These are phyloP conservation scores for Chondrilla cf. caribensis DNA, from an alignment of 37 sponge, comb jelly and placozoan species.

Conservation along the genomic window DNA sequence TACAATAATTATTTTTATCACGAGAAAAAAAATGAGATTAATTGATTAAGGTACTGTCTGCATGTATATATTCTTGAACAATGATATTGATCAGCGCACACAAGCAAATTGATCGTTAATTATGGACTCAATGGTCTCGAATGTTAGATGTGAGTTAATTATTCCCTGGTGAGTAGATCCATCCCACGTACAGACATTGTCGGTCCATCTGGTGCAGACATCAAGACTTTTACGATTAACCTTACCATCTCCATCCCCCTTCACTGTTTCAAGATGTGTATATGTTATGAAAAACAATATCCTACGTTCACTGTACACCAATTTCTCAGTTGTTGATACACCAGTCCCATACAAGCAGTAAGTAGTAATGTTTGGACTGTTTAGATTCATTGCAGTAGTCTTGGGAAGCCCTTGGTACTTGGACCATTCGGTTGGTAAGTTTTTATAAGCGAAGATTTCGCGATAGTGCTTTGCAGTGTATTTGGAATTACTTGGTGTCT, in stretches of 20 bases:
- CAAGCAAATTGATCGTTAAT: too few relatives aligned
- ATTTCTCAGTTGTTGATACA: slow-evolving; percentile 24
- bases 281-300: not conserved
- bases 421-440: slow-evolving; percentile 28
- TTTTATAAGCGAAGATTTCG: slow-evolving; percentile 49
- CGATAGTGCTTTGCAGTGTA: slow-evolving; percentile 75
- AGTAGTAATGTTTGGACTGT: slow-evolving; percentile 53
- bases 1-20: too few relatives aligned
- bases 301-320: not conserved
- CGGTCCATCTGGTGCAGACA: slow-evolving; percentile 48
- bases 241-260: slow-evolving; percentile 71
- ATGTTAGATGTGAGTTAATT: too few relatives aligned
- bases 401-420: slow-evolving; percentile 30
- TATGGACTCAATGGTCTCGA: too few relatives aligned
- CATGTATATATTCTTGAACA: too few relatives aligned
- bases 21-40: too few relatives aligned
- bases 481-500: slow-evolving; percentile 12
- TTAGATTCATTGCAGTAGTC: slow-evolving; percentile 20
- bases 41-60: too few relatives aligned
- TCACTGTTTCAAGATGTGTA: not conserved
- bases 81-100: too few relatives aligned
- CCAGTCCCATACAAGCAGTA: slow-evolving; percentile 67
- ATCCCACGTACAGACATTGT: too few relatives aligned
- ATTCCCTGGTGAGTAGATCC: too few relatives aligned
- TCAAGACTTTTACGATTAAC: slow-evolving; percentile 52